A percentile compares a stretch with the other conserved stretches of the same genome.
Evolutionary conservation across 2,797 vertebrate species (phyloP).

Genomic region (Falco cherrug): DNA sequence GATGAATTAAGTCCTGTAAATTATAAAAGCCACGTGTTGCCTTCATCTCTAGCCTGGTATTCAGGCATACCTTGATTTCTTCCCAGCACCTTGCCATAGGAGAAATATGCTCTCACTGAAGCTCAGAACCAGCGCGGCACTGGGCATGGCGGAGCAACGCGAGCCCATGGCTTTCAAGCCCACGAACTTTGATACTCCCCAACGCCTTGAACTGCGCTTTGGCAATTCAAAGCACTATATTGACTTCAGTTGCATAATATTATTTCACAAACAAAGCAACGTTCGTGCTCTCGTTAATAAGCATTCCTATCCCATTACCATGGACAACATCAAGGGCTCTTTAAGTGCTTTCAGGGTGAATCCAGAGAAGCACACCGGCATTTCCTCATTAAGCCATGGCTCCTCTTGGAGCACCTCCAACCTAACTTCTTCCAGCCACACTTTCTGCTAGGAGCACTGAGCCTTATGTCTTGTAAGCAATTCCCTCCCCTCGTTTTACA

Average conservation of each 20-base stretch:
- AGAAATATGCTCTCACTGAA: background rate
- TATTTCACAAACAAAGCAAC: background rate
- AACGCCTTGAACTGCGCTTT: background rate
- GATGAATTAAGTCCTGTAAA: background rate
- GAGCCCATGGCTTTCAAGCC: background rate
- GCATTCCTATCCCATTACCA: background rate
- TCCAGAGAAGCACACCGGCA: background rate
- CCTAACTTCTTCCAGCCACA: background rate
- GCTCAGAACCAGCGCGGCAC: background rate
- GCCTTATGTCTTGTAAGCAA: fast-evolving
- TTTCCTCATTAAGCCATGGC: background rate
- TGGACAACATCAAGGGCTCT: background rate
- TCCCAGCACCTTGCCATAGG: background rate
- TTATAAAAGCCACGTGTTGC: background rate
- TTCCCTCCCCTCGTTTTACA: background rate
- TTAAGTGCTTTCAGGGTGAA: background rate
- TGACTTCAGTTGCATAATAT: background rate
- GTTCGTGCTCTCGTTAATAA: background rate
- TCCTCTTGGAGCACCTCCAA: background rate
- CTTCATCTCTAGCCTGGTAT: background rate
- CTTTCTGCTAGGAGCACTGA: background rate
- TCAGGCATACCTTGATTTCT: background rate
- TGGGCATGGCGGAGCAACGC: fast-evolving
- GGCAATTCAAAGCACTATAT: background rate
- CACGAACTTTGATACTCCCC: background rate